Evolutionary conservation across 2,888 invertebrate species (phyloP).

Genomic region (Lottia gigantea): DNA sequence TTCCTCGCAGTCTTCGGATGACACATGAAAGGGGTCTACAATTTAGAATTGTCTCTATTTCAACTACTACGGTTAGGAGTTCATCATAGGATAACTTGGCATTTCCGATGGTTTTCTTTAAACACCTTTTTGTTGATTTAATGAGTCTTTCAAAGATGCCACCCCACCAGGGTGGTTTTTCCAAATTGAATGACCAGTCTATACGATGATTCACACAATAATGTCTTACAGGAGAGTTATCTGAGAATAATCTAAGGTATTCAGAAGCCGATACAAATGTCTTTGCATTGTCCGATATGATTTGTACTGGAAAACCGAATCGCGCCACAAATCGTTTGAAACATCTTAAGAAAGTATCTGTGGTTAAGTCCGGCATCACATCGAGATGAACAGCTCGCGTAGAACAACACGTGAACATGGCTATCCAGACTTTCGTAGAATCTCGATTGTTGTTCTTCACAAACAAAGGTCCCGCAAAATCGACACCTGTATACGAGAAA

Average conservation of each 20-base stretch:
- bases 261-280: background rate
- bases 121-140: background rate
- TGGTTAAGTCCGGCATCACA: background rate
- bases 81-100: background rate
- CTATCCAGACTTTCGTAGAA: background rate
- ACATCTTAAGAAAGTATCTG: background rate
- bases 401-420: background rate
- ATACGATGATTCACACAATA: background rate
- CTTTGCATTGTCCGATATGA: background rate
- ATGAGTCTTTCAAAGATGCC: background rate
- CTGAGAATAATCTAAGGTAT: background rate
- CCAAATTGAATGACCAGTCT: background rate
- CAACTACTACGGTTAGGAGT: background rate
- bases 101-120: background rate
- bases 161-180: background rate
- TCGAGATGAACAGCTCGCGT: background rate
- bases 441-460: background rate
- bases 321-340: background rate
- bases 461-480: slow-evolving; percentile 4
- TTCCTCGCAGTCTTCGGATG: background rate
- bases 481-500: background rate
- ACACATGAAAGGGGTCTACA: background rate
- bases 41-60: background rate
- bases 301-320: background rate
- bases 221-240: background rate